Evolutionary conservation across 1,140 invertebrate species (phyloP).

Genomic region (Aplysia californica): DNA sequence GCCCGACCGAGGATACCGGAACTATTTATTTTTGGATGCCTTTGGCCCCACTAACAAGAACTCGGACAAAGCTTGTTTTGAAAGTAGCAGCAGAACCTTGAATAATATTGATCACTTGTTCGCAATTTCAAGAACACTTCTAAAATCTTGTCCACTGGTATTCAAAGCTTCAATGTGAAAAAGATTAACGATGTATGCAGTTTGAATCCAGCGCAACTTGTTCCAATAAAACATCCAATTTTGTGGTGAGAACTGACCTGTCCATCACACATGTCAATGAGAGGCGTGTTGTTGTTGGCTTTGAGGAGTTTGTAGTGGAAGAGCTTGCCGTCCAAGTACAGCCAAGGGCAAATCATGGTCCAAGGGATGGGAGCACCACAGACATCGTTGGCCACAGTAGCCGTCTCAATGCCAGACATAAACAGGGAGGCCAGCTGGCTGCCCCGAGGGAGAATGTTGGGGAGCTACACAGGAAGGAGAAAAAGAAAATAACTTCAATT

Average conservation of each 20-base stretch:
- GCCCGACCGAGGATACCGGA: too few species aligned
- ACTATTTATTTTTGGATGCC: too few species aligned
- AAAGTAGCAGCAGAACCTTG: too few species aligned
- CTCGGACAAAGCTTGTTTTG: too few species aligned
- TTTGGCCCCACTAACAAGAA: too few species aligned
- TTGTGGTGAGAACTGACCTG: constrained; percentile 55
- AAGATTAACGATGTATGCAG: too few species aligned
- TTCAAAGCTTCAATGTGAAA: too few species aligned
- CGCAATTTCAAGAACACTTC: too few species aligned
- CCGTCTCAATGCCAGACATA: constrained; percentile 89
- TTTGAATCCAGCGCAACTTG: too few species aligned
- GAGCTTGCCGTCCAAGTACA: constrained; percentile 92
- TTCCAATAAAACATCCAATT: neutral
- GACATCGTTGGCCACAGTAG: constrained; percentile 89
- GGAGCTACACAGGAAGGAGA: constrained; percentile 69
- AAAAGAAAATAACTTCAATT: too few species aligned
- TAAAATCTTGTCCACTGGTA: too few species aligned
- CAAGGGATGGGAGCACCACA: constrained; percentile 91
- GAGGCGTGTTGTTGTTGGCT: constrained; percentile 68
- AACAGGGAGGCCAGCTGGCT: constrained; percentile 87
- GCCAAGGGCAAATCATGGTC: constrained; percentile 90
- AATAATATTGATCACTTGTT: too few species aligned
- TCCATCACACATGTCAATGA: constrained; percentile 69
- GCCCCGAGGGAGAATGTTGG: constrained; percentile 81
- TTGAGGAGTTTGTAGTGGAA: constrained; percentile 85